Evolutionary conservation across 2,888 invertebrate genomes (phyloP).

Genomic region (Acleris holmiana): DNA sequence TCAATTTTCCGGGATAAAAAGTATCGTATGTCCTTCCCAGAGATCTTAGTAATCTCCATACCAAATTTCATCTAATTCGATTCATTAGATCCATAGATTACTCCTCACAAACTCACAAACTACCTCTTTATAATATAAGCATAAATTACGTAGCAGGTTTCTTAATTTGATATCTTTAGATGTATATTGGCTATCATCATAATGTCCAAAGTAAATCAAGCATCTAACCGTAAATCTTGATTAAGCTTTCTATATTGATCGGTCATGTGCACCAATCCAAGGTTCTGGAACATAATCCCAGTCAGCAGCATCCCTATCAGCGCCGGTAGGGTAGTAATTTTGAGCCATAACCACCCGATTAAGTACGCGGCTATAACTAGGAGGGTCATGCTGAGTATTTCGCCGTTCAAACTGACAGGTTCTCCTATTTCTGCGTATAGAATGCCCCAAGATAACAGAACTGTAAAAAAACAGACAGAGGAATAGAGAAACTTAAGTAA

Average conservation of each 20-base stretch:
- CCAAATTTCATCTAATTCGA: too few species aligned
- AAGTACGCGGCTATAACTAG: conserved; percentile 88
- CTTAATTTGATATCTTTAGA: neutral
- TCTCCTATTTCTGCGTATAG: conserved; percentile 86
- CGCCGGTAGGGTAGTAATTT: conserved; percentile 88
- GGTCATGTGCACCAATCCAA: conserved; percentile 85
- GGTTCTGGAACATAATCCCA: conserved; percentile 88
- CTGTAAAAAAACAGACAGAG: conserved; percentile 57
- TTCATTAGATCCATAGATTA: too few species aligned
- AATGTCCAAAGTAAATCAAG: neutral
- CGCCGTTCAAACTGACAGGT: conserved; percentile 86
- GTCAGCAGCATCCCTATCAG: conserved; percentile 91
- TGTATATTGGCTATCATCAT: neutral
- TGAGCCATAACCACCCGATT: conserved; percentile 88
- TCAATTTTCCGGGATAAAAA: too few species aligned
- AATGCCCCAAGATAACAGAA: conserved; percentile 87
- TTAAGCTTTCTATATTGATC: conserved; percentile 86
- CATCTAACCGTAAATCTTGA: conserved; percentile 85
- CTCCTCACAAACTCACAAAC: too few species aligned
- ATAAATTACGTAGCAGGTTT: neutral
- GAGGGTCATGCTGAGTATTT: conserved; percentile 87
- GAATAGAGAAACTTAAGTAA: conserved; percentile 19
- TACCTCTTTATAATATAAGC: too few species aligned
- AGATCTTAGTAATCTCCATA: too few species aligned
- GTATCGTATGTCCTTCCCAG: too few species aligned